Conservation (phyloP, 2,113 vertebrate genomes). For the Paracanthobrama guichenoti region DNA sequence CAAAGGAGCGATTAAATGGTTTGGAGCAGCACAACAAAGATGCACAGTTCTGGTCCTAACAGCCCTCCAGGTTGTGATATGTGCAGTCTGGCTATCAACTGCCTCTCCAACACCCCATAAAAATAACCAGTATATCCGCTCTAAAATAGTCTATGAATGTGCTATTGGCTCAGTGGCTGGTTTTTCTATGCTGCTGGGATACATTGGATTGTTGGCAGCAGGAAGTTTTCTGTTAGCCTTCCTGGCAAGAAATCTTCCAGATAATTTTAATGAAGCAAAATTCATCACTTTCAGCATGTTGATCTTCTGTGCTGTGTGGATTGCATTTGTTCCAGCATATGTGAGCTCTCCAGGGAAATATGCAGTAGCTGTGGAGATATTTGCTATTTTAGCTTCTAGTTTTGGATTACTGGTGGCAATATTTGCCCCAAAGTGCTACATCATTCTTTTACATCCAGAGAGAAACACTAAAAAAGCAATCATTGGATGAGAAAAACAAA, state of each 20-base stretch:
- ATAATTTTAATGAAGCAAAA: constrained; percentile 5
- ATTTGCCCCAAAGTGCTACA: constrained; percentile 14
- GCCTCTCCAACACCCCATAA: constrained; percentile 19
- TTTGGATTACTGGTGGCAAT: background rate
- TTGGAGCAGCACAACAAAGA: constrained; percentile 46
- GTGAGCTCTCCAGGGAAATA: constrained; percentile 1
- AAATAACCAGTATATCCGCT: constrained; percentile 36
- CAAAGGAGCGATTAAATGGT: constrained; percentile 48
- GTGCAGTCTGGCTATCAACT: constrained; percentile 1
- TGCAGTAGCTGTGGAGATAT: background rate
- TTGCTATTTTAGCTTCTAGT: background rate
- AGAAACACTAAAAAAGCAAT: constrained; percentile 32
- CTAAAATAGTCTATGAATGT: constrained; percentile 51
- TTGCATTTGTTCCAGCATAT: constrained; percentile 7
- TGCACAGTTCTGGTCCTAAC: constrained; percentile 41
- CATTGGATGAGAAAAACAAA: background rate
- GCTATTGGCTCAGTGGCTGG: constrained; percentile 20
- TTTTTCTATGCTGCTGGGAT: background rate
- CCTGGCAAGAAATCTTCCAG: background rate
- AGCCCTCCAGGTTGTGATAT: background rate
- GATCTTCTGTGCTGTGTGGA: background rate
- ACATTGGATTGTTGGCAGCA: constrained; percentile 5
- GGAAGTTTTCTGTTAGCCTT: background rate
- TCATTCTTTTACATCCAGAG: background rate
- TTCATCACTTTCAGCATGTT: constrained; percentile 1